phyloP scores from a whole-genome alignment of 1,140 invertebrate species.

The Orchesella cincta region DNA sequence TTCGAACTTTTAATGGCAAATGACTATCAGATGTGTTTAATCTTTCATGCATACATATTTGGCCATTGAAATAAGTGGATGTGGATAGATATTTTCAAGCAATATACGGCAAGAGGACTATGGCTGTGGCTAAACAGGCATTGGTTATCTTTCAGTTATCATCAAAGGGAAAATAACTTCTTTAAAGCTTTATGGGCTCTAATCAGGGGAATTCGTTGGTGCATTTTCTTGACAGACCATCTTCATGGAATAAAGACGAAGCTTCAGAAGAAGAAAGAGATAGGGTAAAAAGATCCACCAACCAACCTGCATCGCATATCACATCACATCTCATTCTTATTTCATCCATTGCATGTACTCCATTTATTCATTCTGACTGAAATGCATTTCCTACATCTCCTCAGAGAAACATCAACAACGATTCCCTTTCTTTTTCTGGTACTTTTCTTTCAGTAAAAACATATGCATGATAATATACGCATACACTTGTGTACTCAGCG shows the following conservation, averaged over 20 bases:
- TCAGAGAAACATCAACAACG: slow-evolving; percentile 19
- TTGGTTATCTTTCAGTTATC: not conserved
- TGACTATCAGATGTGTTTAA: not conserved
- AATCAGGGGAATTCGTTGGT: slow-evolving; percentile 16
- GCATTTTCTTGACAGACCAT: not conserved
- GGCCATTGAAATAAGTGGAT: not conserved
- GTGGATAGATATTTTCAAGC: not conserved
- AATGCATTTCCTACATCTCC: slow-evolving; percentile 7
- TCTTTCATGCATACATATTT: not conserved
- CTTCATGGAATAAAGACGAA: not conserved
- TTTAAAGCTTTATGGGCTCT: not conserved
- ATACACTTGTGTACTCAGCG: not conserved
- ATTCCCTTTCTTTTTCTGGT: slow-evolving; percentile 5
- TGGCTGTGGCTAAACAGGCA: no score
- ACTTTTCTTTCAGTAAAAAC: slow-evolving; percentile 5
- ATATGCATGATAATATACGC: slow-evolving; percentile 16
- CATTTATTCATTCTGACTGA: slow-evolving; percentile 1
- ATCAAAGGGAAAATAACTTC: not conserved
- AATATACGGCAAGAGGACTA: no score
- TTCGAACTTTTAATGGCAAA: not conserved
- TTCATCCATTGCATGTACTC: not conserved
- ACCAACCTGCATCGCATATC: slow-evolving; percentile 19
- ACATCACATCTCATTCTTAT: slow-evolving; percentile 17
- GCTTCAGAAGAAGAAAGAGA: slow-evolving; percentile 1
- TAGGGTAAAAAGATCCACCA: slow-evolving; percentile 17